Percentiles rank a stretch among this genome's conserved stretches.
Conservation (phyloP, 2,113 vertebrate species). For the Glareola pratincola region DNA sequence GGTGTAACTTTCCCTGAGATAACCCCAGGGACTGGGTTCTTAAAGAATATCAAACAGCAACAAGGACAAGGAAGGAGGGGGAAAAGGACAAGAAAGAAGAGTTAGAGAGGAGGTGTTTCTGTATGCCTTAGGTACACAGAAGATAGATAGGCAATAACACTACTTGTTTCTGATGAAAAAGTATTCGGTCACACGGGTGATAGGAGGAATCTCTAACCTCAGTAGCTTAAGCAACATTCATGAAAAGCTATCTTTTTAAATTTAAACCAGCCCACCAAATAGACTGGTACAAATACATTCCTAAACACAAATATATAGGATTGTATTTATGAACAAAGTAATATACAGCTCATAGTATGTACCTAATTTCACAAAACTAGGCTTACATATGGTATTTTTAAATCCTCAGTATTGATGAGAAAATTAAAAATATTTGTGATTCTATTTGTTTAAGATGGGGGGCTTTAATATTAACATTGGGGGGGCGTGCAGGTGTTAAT, state of each 20-base stretch:
- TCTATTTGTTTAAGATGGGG: background rate
- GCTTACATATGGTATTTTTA: constrained; percentile 8
- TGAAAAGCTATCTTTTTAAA: background rate
- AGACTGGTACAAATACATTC: background rate
- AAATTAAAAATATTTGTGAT: background rate
- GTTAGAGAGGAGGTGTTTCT: background rate
- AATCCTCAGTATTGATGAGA: background rate
- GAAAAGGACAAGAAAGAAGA: background rate
- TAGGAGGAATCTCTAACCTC: background rate
- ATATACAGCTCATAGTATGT: constrained; percentile 23
- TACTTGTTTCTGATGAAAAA: background rate
- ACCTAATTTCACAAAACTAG: background rate
- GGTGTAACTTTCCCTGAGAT: background rate
- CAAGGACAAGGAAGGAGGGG: background rate
- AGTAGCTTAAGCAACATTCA: background rate
- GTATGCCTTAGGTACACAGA: background rate
- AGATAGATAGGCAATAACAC: background rate
- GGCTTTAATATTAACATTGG: background rate
- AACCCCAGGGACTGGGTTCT: background rate
- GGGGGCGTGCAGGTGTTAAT: background rate
- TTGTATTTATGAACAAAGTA: background rate
- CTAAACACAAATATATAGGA: background rate
- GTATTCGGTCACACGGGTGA: background rate
- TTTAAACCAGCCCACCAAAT: background rate
- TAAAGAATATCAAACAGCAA: background rate